Base-by-base conservation (phyloP, 2,888 invertebrate genomes). In the Caenorhabditis sulstoni region DNA sequence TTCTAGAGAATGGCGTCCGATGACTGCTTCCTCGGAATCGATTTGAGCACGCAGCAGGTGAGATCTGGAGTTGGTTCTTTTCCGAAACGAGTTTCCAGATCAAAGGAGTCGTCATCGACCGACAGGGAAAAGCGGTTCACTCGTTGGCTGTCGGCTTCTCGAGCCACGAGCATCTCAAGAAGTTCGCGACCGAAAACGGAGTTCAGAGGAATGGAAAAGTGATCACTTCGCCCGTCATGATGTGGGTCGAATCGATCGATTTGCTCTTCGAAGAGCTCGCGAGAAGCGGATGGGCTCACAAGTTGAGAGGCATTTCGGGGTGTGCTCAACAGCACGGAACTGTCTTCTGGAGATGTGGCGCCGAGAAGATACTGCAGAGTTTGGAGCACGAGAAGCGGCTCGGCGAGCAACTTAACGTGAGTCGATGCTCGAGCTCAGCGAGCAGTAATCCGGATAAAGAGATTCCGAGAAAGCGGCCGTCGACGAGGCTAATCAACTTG, bases 321-420 rank as follows among this genome's bases (percentile, higher is more conserved):
- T 94, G 95, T 80, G 97, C 94, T 3, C 97, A 96, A 95, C 97
- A 98, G 95, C 98, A 98, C 91, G 97, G 97, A 0, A 96, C 96
- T 50, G 94, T 98, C 0, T 98, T 95, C 92, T 98, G 98, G 98
- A 93, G 94, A 55, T 93, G 93, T 79, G 94, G 94, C 14, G 94
- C 95, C 0, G 93, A 93, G 66, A 87, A 92, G 14, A 92, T 92
- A 0, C 92, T 98, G 18, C 90, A 91, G 65, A 93, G 91, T 53
- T 92, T 97, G 29, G 93, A 95, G 64, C 92, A 95, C 0, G 93
- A 16, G 20, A 59, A 45, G 22, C 50, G 14, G 11, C 65, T 84
- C 52, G 23, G 14, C 0, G 53, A 80, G n/a, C 79, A 77, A 45
- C 55, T 84, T 16, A 47, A 71, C 70, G 81, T 81, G 29, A 59